Conservation (phyloP, 2,888 invertebrate genomes). For the Palloptera scutellata region DNA sequence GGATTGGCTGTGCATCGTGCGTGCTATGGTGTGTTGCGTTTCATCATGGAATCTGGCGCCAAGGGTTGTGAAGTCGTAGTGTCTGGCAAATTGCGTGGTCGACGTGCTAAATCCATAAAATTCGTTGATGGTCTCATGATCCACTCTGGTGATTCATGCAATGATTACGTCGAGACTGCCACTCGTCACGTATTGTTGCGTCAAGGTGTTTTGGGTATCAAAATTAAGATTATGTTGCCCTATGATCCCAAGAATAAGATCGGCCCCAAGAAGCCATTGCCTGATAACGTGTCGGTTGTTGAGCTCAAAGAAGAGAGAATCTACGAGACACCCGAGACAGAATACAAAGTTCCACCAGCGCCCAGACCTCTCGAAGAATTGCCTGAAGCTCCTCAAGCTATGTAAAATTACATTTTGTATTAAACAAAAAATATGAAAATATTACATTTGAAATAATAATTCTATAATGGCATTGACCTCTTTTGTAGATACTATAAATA, state of each 20-base stretch:
- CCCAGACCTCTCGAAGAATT: conserved; percentile 57
- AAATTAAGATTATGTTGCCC: conserved; percentile 99
- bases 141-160: no score
- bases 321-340: conserved; percentile 64
- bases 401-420: conserved; percentile 53
- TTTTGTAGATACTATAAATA: not conserved
- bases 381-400: conserved; percentile 53
- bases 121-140: conserved; percentile 99
- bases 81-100: conserved; percentile 97
- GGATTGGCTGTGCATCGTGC: conserved; percentile 86
- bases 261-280: conserved; percentile 96
- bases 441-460: not conserved
- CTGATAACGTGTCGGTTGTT: conserved; percentile 95
- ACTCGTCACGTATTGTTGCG: no score
- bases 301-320: conserved; percentile 96
- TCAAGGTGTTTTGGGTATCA: no score
- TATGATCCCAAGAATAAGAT: no score
- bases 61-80: conserved; percentile 99
- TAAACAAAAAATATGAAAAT: no score
- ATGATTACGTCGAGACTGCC: no score
- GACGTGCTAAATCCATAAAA: conserved; percentile 99
- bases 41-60: conserved; percentile 98
- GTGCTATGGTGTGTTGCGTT: conserved; percentile 98
- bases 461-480: not conserved
- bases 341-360: conserved; percentile 63